A percentile compares a stretch with the other conserved stretches of the same genome.
Evolutionary conservation across 2,113 vertebrate species (phyloP).

Genomic region (Microcebus murinus): DNA sequence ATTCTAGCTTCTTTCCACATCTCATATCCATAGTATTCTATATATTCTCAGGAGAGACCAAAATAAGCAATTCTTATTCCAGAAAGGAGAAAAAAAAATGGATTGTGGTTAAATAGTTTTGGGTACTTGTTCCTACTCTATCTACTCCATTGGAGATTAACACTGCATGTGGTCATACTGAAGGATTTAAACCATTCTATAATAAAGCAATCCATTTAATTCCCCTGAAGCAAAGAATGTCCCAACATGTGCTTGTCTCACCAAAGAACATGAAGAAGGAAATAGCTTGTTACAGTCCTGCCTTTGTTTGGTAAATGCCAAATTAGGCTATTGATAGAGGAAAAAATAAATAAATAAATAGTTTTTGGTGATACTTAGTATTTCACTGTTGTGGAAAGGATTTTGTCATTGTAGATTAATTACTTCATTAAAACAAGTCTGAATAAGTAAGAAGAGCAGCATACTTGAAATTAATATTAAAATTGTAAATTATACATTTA

Average conservation of each 20-base stretch:
- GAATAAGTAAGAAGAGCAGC: background rate
- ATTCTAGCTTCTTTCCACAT: background rate
- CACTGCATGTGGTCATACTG: fast-evolving
- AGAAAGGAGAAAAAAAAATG: background rate
- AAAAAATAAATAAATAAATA: background rate
- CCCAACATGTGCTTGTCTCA: background rate
- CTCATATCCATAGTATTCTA: background rate
- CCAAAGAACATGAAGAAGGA: background rate
- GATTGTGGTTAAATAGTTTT: background rate
- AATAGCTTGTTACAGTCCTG: background rate
- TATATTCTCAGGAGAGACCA: background rate
- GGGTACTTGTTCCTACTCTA: background rate
- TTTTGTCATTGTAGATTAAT: background rate
- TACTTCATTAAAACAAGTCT: background rate
- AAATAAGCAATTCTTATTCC: background rate
- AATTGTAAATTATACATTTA: background rate
- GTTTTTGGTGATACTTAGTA: background rate
- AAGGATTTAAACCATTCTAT: background rate
- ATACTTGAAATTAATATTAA: background rate
- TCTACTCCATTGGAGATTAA: background rate
- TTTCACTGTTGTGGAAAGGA: background rate
- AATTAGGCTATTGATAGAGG: background rate
- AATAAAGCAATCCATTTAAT: background rate
- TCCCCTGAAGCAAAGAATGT: background rate
- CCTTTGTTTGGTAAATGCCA: background rate